Base-by-base conservation (phyloP, 2,888 invertebrate genomes). In the Mimumesa dahlbomi region DNA sequence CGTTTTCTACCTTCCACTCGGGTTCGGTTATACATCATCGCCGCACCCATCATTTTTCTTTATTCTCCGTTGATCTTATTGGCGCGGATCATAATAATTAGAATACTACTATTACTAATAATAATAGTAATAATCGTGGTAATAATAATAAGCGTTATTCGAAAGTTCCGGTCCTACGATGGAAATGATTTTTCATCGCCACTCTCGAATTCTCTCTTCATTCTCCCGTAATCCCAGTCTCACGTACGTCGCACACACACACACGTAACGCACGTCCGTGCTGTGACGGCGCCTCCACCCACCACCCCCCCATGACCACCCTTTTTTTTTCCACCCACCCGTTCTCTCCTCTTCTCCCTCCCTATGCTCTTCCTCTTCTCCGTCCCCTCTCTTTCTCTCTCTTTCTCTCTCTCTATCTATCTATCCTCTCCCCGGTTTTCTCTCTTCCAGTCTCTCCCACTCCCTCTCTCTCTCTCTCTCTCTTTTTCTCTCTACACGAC, bases 191-290 rank as follows among this genome's bases (percentile, higher is more conserved):
- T 80, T 82, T 78, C 74, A 72, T 57, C 77, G 72, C 59, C 75
- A 75, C 77, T 83, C 73, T 77, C 73, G 71, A 82, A 79, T 83
- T 83, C 74, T 64, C 80, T 82, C 82, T 82, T 71, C 67, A 70
- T 81, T 71, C 71, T 59, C 50, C 54, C 58, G 66, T 77, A 77
- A 79, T 81, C 59, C 65, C 65, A 70, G 53, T 52, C 64, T 73
- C 77, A 53, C 64, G 62, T 64, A 70, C 67, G 52, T 65, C 48
- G 52, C 63, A 25, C 52, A 43, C 64, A 53, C 45, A 34, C 43
- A 36, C 52, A 31, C 38, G 11, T 11, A 54, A 29, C 43, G 29
- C 52, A 38, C 42, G 59, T 38, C 43, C 49, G 42, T 40, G 31
- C 64, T 46, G 49, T 42, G 46, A 42, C 57, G 59, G 42, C 46